Percentiles rank a stretch among this genome's conserved stretches.
phyloP scores from a whole-genome alignment of 1,140 invertebrate species.

The Drosophila aff. region DNA sequence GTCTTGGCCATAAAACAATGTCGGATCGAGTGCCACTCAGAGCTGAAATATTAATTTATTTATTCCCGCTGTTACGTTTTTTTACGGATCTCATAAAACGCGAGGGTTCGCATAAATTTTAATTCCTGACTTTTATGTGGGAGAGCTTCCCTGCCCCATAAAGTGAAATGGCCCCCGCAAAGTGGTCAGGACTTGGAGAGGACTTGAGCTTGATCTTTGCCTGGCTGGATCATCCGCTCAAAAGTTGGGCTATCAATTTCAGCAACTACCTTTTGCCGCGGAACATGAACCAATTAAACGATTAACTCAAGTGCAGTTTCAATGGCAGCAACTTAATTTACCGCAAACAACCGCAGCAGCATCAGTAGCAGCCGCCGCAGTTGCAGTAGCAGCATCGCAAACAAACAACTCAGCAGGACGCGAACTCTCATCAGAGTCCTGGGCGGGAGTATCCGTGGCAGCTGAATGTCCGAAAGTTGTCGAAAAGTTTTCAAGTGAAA shows the following conservation, averaged over 20 bases:
- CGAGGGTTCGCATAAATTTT: conserved; percentile 58
- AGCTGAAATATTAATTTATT: conserved; percentile 76
- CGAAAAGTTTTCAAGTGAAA: conserved; percentile 80
- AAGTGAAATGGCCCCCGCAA: conserved; percentile 5
- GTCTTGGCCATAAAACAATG: conserved; percentile 65
- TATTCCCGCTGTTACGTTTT: conserved; percentile 50
- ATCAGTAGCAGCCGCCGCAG: conserved; percentile 12
- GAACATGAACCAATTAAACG: conserved; percentile 74
- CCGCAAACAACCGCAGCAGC: conserved; percentile 66
- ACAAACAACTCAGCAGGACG: conserved; percentile 48
- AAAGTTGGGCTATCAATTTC: conserved; percentile 38
- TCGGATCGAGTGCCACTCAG: conserved; percentile 31
- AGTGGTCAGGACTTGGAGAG: neutral
- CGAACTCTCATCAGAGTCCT: conserved; percentile 4
- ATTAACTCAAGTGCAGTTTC: conserved; percentile 78
- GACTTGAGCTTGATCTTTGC: conserved; percentile 25
- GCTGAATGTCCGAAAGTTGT: conserved; percentile 73
- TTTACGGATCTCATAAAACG: conserved; percentile 59
- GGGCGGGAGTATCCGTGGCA: conserved; percentile 63
- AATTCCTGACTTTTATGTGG: conserved; percentile 50
- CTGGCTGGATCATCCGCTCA: conserved; percentile 11
- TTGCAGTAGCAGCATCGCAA: conserved; percentile 22
- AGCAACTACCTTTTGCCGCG: conserved; percentile 5
- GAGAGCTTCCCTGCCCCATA: neutral
- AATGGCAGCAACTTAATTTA: conserved; percentile 77